A percentile compares a stretch with the other conserved stretches of the same genome.
phyloP scores from a whole-genome alignment of 2,113 vertebrate genomes.

The Rhadina sibilatrix region DNA sequence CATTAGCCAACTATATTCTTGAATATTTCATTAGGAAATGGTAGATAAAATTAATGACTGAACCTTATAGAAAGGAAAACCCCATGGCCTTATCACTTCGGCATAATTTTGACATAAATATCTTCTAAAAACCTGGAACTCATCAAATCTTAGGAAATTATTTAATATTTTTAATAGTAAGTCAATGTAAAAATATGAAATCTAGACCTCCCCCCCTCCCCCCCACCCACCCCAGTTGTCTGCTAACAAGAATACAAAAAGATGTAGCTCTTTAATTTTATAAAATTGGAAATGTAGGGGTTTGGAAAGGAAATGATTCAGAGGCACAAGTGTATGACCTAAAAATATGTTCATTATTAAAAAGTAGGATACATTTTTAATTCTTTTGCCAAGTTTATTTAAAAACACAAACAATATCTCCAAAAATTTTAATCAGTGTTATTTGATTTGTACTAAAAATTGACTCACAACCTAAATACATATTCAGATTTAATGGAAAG shows the following conservation, averaged over 20 bases:
- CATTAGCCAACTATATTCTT: not conserved
- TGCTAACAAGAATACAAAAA: not conserved
- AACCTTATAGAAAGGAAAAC: not conserved
- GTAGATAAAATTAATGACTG: not conserved
- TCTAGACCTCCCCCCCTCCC: fast-evolving
- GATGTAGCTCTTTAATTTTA: not conserved
- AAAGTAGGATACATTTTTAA: not conserved
- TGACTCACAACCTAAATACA: not conserved
- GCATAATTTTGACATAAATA: not conserved
- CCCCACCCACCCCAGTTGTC: fast-evolving
- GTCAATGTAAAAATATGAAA: not conserved
- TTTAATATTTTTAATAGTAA: not conserved
- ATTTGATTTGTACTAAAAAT: not conserved
- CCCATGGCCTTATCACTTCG: not conserved
- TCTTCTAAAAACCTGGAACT: not conserved
- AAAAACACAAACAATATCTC: not conserved
- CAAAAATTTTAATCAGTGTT: not conserved
- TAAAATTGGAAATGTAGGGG: not conserved
- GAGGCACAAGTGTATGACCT: not conserved
- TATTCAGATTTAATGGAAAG: not conserved
- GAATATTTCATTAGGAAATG: not conserved
- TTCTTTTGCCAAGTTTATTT: not conserved
- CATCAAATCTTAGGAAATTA: not conserved
- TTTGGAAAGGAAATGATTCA: not conserved
- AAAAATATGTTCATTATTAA: not conserved